phyloP scores from a whole-genome alignment of 2,113 vertebrate genomes.

The Papio anubis region DNA sequence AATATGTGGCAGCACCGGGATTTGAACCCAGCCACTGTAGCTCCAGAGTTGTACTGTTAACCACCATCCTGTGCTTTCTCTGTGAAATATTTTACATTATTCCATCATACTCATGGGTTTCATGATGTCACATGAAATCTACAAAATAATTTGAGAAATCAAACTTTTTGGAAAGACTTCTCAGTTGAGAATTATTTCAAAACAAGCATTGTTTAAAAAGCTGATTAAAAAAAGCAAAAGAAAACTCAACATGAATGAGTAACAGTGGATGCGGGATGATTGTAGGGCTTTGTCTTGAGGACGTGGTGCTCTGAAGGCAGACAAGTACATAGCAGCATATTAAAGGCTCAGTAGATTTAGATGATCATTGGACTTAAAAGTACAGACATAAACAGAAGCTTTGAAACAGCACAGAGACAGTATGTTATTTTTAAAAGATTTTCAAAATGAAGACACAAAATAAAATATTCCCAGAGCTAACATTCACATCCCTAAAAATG shows the following conservation, averaged over 20 bases:
- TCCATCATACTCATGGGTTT: neutral
- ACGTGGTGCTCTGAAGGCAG: neutral
- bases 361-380: neutral
- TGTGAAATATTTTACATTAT: neutral
- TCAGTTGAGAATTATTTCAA: neutral
- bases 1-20: neutral
- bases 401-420: too few species aligned
- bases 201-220: neutral
- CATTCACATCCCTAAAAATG: too few species aligned
- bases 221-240: neutral
- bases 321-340: fast-evolving
- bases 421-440: neutral
- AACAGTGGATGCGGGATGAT: too few species aligned
- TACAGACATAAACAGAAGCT: fast-evolving
- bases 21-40: neutral
- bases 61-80: neutral
- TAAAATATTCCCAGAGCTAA: neutral
- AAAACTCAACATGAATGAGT: too few species aligned
- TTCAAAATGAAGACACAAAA: neutral
- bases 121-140: neutral
- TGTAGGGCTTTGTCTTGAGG: neutral
- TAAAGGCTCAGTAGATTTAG: neutral
- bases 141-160: neutral
- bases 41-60: too few species aligned
- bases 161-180: neutral